These are phyloP conservation scores for Noturus placidus DNA, from an alignment of 2,113 vertebrate species.

Conservation along the genomic window DNA sequence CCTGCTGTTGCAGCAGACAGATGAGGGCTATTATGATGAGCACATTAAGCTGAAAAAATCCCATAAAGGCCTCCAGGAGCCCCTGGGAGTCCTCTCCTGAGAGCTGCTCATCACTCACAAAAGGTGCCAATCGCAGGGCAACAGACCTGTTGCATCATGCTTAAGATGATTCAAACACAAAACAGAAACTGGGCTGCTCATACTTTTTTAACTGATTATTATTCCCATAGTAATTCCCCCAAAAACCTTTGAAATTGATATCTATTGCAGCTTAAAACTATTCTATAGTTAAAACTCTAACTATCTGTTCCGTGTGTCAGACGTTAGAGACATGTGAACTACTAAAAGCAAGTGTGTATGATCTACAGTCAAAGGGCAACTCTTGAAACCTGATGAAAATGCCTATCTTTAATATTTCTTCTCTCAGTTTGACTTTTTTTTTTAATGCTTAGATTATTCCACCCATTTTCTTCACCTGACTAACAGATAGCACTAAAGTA, in stretches of 20 bases:
- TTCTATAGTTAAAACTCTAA: too few relatives aligned
- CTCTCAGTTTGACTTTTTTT: neutral
- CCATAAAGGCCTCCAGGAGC: slow-evolving; percentile 81
- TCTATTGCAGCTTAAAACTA: neutral
- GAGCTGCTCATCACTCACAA: slow-evolving; percentile 87
- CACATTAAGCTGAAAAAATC: slow-evolving; percentile 87
- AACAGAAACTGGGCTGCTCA: neutral
- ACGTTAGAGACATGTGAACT: neutral
- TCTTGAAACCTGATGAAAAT: neutral
- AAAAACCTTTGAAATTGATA: neutral
- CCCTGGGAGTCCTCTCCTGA: slow-evolving; percentile 83
- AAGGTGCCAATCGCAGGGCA: slow-evolving; percentile 65
- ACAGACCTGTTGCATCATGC: neutral
- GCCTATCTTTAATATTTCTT: neutral
- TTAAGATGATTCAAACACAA: neutral
- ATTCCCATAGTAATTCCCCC: neutral
- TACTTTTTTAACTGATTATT: neutral
- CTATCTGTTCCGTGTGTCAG: neutral
- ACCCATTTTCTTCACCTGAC: neutral
- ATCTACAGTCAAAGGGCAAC: neutral
- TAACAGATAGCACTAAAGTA: neutral
- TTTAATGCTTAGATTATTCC: neutral
- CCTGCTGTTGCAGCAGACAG: slow-evolving; percentile 75
- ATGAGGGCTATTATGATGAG: slow-evolving; percentile 72
- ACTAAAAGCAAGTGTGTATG: neutral